Evolutionary conservation across 1,140 invertebrate species (phyloP).

Genomic region (Drosophila sturtevanti): DNA sequence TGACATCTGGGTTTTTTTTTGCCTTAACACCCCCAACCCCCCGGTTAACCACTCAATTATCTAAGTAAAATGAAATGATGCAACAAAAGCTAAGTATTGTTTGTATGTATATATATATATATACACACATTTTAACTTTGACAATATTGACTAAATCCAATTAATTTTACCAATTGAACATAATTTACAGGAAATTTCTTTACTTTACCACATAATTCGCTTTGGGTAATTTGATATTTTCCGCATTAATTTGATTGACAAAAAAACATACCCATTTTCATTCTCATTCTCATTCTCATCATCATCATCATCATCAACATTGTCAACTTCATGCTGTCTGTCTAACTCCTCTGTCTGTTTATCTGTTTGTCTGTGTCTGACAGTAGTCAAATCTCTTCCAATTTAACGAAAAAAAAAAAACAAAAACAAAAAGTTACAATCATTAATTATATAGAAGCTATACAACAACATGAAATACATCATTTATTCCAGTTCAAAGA

Average conservation of each 20-base stretch:
- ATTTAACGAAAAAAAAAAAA: neutral
- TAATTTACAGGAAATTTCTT: neutral
- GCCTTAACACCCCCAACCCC: too few relatives aligned
- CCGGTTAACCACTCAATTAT: neutral
- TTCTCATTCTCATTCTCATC: neutral
- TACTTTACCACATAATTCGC: slow-evolving; percentile 5
- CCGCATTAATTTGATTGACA: slow-evolving; percentile 5
- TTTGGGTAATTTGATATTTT: slow-evolving; percentile 8
- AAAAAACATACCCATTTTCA: neutral
- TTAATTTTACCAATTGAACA: neutral
- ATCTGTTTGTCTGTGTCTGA: slow-evolving; percentile 17
- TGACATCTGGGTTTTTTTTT: slow-evolving; percentile 17
- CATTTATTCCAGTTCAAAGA: neutral
- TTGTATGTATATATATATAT: neutral
- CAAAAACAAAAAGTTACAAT: neutral
- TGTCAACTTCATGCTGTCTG: neutral
- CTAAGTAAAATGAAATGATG: neutral
- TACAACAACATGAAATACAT: neutral
- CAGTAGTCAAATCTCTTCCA: neutral
- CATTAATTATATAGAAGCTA: neutral
- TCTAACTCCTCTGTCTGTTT: slow-evolving; percentile 18
- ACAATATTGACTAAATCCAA: neutral
- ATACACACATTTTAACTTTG: neutral
- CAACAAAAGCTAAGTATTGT: neutral
- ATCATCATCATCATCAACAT: neutral